Base-by-base conservation (phyloP, 1,140 invertebrate genomes). In the Apocrypta bakeri region DNA sequence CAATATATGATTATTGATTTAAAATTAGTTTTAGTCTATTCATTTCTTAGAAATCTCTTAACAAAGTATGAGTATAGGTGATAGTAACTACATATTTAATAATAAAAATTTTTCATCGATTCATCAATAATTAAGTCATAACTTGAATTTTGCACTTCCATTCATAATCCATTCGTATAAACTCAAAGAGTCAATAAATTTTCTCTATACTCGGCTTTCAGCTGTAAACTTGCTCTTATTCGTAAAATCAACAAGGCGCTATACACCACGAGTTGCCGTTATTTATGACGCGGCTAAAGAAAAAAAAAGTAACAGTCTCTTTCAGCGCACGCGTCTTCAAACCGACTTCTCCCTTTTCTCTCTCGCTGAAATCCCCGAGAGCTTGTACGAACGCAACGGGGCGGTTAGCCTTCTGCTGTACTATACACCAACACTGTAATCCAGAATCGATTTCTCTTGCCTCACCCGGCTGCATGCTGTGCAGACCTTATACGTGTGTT, bases 321-420 rank as follows among this genome's bases (percentile, higher is more conserved):
- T 56, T 56, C 48, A 21, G 48, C 48, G n/a, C 21, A 1, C 48
- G 48, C 17, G 21, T 56, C 48, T 56, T 37, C 33, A 37, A 37
- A 37, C 17, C 21, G 2, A 21, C 14, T 56, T 21, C 48, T 56
- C 48, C 0, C 48, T 7, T 12, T 42, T 12, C 29, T 31, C 25
- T 6, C 66, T 0, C 27, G n/a, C 21, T 14, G 12, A 37, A 71
- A 71, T 71, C 68, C 68, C 68, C 31, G 31, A 29, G 31, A 71
- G 68, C 68, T 71, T 33, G 68, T 71, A 71, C 71, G 48, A 37
- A 71, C 68, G 68, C 17, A n/a, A 56, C 21, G 68, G 31, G 17
- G 68, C 21, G 27, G 68, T 71, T 31, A 71, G 68, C 68, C 6
- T 37, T 8, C 48, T 56, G 17, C 17, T n/a, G 17, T 6, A n/a